Evolutionary conservation across 2,888 invertebrate species (phyloP), one percentile per base, ranked within the genome.

Genomic region (Dicyrtomina minuta): DNA sequence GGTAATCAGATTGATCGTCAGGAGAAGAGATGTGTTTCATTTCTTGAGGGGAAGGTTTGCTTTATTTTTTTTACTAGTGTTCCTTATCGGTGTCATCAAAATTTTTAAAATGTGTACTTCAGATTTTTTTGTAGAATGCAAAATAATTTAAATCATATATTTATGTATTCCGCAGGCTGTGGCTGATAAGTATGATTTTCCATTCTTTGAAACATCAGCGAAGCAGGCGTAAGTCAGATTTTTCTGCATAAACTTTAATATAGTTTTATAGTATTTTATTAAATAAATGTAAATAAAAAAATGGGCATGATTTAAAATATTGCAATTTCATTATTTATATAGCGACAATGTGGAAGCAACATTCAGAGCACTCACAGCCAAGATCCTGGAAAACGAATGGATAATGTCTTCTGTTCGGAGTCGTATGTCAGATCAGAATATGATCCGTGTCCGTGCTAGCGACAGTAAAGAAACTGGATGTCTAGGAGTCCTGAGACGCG

Each of bases 1-100:
- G 77, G 77, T 20, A 77, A 77, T 65, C 75, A 76, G 61, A 72
- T 73, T 24, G 77, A 77, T 60, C 71, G 73, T 17, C 70, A 72
- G 10, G 67, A 74, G 4, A 65, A 65, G 26, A 60, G 75, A 15
- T 60, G 66, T 2, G 70, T 76, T n/a, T 68, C 73, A 64, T 66
- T 66, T 12, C 46, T 65, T 39, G 75, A 75, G 68, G 77, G 75
- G 24, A 75, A 77, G 72, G 77, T 75, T 69, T 43, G 24, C 5
- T 13, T 33, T 51, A n/a, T 33, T 33, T n/a, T n/a, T 33, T 33
- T 33, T 8, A 33, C 33, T 33, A 33, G n/a, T n/a, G n/a, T n/a
- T n/a, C n/a, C n/a, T n/a, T n/a, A n/a, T n/a, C n/a, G n/a, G n/a
- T n/a, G n/a, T n/a, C n/a, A n/a, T n/a, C n/a, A n/a, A n/a, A n/a